Conservation (phyloP, 2,888 invertebrate species). For the Lycophotia porphyrea region DNA sequence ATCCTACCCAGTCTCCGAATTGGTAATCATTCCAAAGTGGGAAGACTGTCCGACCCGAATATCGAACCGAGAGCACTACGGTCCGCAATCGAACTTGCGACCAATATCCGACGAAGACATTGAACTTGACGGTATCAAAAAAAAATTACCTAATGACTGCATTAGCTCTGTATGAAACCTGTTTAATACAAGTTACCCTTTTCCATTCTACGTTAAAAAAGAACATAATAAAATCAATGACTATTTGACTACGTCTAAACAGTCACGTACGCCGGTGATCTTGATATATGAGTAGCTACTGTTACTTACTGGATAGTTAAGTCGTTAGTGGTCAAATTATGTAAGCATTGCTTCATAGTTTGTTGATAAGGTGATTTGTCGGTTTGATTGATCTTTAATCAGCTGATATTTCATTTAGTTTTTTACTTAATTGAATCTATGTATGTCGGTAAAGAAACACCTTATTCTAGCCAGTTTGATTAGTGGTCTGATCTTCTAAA, state of each 20-base stretch:
- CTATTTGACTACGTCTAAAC: constrained; percentile 15
- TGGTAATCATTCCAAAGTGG: not conserved
- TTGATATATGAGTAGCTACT: constrained; percentile 24
- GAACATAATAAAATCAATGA: not conserved
- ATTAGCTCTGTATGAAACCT: not conserved
- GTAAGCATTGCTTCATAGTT: constrained; percentile 14
- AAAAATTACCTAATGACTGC: not conserved
- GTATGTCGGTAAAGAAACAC: too few species aligned
- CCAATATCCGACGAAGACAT: not conserved
- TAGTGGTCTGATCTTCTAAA: too few species aligned
- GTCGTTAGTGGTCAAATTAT: constrained; percentile 16
- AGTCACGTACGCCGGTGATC: constrained; percentile 41
- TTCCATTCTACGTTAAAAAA: not conserved
- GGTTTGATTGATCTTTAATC: constrained; percentile 6
- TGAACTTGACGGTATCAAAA: not conserved
- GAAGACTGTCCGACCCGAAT: not conserved
- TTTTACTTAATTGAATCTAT: too few species aligned
- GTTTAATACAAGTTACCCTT: constrained; percentile 1
- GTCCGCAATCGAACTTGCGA: too few species aligned
- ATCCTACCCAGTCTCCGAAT: not conserved
- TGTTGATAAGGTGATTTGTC: not conserved
- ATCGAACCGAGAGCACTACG: not conserved
- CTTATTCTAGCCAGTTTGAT: too few species aligned
- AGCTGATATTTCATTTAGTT: not conserved
- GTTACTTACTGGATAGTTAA: not conserved